Conservation (phyloP, 2,797 vertebrate species). For the Enteromius trimaculatus region DNA sequence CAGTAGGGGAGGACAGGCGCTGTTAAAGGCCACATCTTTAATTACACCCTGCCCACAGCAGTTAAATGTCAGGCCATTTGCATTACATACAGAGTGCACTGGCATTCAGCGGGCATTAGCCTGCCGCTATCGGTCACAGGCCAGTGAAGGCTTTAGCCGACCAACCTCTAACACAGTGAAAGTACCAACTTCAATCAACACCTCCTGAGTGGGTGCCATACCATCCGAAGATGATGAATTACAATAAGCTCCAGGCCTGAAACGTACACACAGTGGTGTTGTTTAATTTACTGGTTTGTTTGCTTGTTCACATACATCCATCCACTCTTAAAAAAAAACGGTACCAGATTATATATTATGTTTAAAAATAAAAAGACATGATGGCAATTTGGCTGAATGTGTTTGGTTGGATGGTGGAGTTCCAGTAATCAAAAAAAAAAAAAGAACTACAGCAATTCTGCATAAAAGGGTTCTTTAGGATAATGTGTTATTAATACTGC, state of each 20-base stretch:
- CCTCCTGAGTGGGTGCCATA: slow-evolving; percentile 24
- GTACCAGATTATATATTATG: background rate
- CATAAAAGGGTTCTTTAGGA: background rate
- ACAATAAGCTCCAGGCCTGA: slow-evolving; percentile 28
- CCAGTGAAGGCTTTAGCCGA: slow-evolving; percentile 37
- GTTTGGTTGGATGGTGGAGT: background rate
- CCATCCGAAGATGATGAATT: slow-evolving; percentile 47
- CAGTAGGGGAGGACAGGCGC: slow-evolving; percentile 62
- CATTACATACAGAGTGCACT: slow-evolving; percentile 72
- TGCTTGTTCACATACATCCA: background rate
- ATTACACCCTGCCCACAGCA: slow-evolving; percentile 72
- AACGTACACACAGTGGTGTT: background rate
- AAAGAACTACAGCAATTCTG: background rate
- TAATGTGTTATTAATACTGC: background rate
- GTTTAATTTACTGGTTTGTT: slow-evolving; percentile 24
- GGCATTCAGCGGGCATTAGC: slow-evolving; percentile 75
- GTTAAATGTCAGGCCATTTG: slow-evolving; percentile 80
- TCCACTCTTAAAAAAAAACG: background rate
- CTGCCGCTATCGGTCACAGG: slow-evolving; percentile 68
- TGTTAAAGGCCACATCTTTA: slow-evolving; percentile 75
- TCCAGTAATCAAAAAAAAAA: too few relatives aligned
- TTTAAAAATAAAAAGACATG: background rate
- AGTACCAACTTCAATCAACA: slow-evolving; percentile 38
- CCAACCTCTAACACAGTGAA: slow-evolving; percentile 51
- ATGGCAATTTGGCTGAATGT: background rate